Evolutionary conservation across 35 echinoderm and acorn worm genomes (phyloP).

Genomic region (Hemicentrotus pulcherrimus): DNA sequence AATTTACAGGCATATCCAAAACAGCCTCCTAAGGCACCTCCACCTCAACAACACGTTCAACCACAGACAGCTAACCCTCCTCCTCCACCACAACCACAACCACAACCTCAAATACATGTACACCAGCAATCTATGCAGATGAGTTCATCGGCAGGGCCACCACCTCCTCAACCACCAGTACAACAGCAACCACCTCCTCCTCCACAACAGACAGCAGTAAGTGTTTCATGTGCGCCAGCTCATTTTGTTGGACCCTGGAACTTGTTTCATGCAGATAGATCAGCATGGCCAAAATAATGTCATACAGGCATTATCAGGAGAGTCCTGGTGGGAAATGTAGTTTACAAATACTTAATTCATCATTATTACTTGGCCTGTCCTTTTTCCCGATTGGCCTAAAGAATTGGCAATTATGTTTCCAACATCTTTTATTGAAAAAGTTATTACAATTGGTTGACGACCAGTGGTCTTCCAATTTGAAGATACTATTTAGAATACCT

Average conservation of each 20-base stretch:
- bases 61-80: slow-evolving; percentile 43
- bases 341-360: neutral
- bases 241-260: neutral
- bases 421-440: neutral
- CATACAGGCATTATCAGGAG: neutral
- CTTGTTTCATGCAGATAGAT: neutral
- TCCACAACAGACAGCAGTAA: neutral
- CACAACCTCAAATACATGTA: neutral
- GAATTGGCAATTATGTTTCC: neutral
- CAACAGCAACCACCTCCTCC: slow-evolving; percentile 8
- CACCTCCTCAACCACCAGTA: slow-evolving; percentile 4
- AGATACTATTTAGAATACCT: no score
- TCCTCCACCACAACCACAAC: slow-evolving; percentile 29
- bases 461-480: no score
- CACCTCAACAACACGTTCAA: neutral
- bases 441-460: no score
- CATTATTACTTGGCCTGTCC: neutral
- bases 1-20: neutral
- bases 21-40: slow-evolving; percentile 6
- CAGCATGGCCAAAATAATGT: neutral
- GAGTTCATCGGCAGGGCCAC: neutral
- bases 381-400: neutral
- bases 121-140: slow-evolving; percentile 26
- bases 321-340: neutral
- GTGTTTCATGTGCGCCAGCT: neutral